Evolutionary conservation across 2,888 invertebrate species (phyloP).

Genomic region (Drosophila meridiana): DNA sequence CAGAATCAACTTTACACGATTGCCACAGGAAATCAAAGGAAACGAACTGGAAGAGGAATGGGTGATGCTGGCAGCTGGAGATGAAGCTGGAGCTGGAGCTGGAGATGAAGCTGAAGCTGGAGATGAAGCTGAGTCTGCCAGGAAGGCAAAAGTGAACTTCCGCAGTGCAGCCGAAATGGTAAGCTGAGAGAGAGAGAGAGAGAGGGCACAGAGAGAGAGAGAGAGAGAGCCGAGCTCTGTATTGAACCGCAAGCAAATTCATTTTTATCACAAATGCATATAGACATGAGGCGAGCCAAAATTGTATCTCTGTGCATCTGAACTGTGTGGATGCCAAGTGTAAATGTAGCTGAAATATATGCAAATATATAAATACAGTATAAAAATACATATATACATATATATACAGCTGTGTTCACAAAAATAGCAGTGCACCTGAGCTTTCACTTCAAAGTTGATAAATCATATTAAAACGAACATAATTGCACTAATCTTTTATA

Average conservation of each 20-base stretch:
- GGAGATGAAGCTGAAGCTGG: background rate
- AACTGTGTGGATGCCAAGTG: slow-evolving; percentile 1
- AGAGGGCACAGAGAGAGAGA: background rate
- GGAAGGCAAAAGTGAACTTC: slow-evolving; percentile 26
- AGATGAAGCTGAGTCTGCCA: background rate
- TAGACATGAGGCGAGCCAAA: slow-evolving; percentile 14
- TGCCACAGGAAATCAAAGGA: slow-evolving; percentile 45
- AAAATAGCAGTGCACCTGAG: too few species aligned
- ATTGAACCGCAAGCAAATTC: slow-evolving; percentile 40
- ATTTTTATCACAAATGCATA: slow-evolving; percentile 51
- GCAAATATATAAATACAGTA: background rate
- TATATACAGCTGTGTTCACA: too few species aligned
- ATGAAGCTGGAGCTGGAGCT: background rate
- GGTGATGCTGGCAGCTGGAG: background rate
- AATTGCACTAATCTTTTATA: too few species aligned
- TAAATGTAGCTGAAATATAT: slow-evolving; percentile 27
- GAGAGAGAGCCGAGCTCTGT: slow-evolving; percentile 14
- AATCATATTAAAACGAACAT: too few species aligned
- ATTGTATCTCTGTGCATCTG: slow-evolving; percentile 5
- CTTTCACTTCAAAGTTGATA: too few species aligned
- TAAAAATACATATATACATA: too few species aligned
- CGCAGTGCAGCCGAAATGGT: slow-evolving; percentile 22
- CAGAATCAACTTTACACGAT: slow-evolving; percentile 34
- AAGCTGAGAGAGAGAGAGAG: slow-evolving; percentile 2
- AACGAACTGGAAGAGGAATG: background rate